Base-by-base conservation (phyloP, 1,140 invertebrate genomes). In the Lordiphosa stackelbergi region DNA sequence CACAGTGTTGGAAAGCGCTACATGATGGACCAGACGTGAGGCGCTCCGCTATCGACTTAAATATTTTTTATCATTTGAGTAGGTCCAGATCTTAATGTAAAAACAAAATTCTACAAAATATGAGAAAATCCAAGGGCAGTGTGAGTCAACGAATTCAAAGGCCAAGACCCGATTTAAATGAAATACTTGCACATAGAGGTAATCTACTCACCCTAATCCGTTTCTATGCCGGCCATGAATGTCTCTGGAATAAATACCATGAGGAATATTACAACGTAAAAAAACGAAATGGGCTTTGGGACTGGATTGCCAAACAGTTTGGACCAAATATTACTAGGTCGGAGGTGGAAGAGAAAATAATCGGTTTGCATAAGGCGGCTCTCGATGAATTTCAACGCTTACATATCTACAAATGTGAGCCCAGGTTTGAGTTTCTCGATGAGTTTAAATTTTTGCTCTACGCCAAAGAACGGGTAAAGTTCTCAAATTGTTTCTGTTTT, bases 221-320 rank as follows among this genome's bases (percentile, higher is more conserved):
- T 10, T 65, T 65, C 10, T 65, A 65, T 42, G 48, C 48, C 7
- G 62, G 62, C 1, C 62, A 62, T 37, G 62, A 65, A 28, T 65
- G 62, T 11, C 58, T 65, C 4, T 65, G 62, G 58, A 62, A 65
- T 31, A 16, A 38, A 10, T n/a, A 10, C 4, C 43, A 54, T 22
- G 42, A n/a, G 7, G 58, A 65, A 7, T 65, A 62, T 13, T 11
- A 19, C 40, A 54, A 65, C 13, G 7, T 22, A 3, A 28, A 2
- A 0, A 62, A 62, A 24, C 36, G 16, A 2, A 19, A 19, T 3
- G 1, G 2, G 9, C 47, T 64, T 28, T 62, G 57, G 61, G 9
- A 7, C 22, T 64, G 61, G 57, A 42, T 62, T 28, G n/a, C 57
- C 7, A 52, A 42, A 13, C 57, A 64, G 5, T 62, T 64, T 46